Conservation (phyloP, 2,797 vertebrate genomes). For the Rhabdophis nuchalis region DNA sequence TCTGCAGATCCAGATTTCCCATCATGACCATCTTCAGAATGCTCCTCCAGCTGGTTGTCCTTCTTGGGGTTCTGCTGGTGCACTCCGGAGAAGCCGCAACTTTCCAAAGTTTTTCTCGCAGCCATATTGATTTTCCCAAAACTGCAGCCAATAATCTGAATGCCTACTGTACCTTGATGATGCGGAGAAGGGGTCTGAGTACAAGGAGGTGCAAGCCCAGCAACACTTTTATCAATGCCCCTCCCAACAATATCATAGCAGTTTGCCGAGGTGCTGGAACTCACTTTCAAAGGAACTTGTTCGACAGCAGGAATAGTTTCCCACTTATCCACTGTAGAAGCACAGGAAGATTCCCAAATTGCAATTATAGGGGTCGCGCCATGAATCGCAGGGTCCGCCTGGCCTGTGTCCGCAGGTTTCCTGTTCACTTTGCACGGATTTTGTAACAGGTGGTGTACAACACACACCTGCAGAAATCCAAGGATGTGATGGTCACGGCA, state of each 20-base stretch:
- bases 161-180: neutral
- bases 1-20: neutral
- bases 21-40: neutral
- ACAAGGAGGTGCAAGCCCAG: rapidly evolving
- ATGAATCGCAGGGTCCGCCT: neutral
- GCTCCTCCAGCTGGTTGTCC: neutral
- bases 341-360: neutral
- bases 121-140: neutral
- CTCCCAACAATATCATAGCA: rapidly evolving
- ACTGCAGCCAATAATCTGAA: rapidly evolving
- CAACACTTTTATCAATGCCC: neutral
- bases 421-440: rapidly evolving
- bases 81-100: neutral
- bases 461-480: neutral
- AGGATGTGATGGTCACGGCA: neutral
- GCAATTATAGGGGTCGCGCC: neutral
- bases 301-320: rapidly evolving
- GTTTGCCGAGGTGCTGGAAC: neutral
- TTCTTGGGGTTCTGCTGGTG: neutral
- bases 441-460: neutral
- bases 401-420: neutral
- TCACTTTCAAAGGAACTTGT: rapidly evolving
- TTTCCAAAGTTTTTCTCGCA: rapidly evolving
- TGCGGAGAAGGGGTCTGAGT: neutral
- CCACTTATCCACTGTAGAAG: rapidly evolving